Evolutionary conservation across 2,113 vertebrate species (phyloP).

Genomic region (Boulengeromyrus knoepffleri): DNA sequence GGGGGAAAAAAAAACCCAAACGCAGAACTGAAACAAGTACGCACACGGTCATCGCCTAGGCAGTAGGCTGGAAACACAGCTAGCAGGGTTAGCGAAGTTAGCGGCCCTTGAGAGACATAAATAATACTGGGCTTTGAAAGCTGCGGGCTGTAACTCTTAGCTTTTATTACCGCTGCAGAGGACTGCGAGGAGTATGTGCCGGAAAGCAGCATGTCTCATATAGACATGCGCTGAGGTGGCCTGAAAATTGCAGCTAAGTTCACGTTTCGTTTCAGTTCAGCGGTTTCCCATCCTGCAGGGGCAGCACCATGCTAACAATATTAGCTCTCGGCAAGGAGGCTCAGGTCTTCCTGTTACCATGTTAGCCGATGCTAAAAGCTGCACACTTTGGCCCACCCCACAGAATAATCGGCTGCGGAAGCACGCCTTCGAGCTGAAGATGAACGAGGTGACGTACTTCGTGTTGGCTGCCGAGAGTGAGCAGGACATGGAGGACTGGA

Average conservation of each 20-base stretch:
- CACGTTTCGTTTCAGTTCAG: not conserved
- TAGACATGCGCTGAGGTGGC: not conserved
- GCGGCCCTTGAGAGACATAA: not conserved
- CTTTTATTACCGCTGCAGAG: not conserved
- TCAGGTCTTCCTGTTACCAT: not conserved
- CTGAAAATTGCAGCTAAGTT: not conserved
- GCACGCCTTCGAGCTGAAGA: conserved; percentile 94
- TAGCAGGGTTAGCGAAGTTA: not conserved
- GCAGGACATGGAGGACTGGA: conserved; percentile 98
- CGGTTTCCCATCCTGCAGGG: not conserved
- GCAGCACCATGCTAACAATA: not conserved
- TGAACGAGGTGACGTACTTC: conserved; percentile 97
- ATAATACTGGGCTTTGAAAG: not conserved
- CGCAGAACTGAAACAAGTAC: not conserved
- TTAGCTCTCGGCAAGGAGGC: not conserved
- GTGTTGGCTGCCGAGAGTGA: conserved; percentile 96
- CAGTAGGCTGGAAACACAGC: not conserved
- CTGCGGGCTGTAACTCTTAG: not conserved
- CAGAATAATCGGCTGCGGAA: conserved; percentile 87
- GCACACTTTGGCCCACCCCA: not conserved
- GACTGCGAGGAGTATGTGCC: not conserved
- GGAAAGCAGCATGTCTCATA: not conserved
- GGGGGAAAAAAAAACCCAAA: not conserved
- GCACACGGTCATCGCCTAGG: not conserved
- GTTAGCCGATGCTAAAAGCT: not conserved